phyloP scores from a whole-genome alignment of 2,888 invertebrate species.

The Orthonychiurus folsomi region DNA sequence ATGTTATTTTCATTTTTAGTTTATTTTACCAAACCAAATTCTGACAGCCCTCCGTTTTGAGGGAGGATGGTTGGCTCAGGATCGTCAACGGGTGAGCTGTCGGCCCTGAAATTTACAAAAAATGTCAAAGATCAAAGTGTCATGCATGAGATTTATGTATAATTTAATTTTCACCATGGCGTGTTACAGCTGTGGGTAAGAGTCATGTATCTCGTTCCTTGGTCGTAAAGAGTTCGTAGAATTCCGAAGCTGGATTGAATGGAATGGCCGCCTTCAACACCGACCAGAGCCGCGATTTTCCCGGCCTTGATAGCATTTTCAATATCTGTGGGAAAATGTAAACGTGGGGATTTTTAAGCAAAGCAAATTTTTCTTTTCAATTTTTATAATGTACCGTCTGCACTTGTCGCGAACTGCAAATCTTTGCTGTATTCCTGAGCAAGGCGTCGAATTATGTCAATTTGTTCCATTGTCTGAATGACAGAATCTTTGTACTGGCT shows the following conservation, averaged over 20 bases:
- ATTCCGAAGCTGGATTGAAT: constrained; percentile 81
- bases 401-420: constrained; percentile 51
- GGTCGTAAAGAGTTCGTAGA: constrained; percentile 74
- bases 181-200: constrained; percentile 87
- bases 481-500: constrained; percentile 59
- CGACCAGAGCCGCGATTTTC: constrained; percentile 55
- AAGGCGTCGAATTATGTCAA: constrained; percentile 56
- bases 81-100: constrained; percentile 29
- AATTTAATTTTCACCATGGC: constrained; percentile 56
- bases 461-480: constrained; percentile 56
- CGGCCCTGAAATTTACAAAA: constrained; percentile 22
- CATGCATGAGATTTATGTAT: constrained; percentile 6
- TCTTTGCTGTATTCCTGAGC: constrained; percentile 48
- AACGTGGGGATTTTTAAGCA: background rate
- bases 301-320: constrained; percentile 46
- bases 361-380: background rate
- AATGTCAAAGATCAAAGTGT: too few species aligned
- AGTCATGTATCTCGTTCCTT: constrained; percentile 81
- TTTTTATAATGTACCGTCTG: constrained; percentile 42
- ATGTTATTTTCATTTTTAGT: background rate
- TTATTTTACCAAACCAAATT: constrained; percentile 28
- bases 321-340: constrained; percentile 44
- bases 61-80: constrained; percentile 19
- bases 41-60: constrained; percentile 26
- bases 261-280: constrained; percentile 86